Conservation (phyloP, 1,140 invertebrate species). For the Pollicipes pollicipes region DNA sequence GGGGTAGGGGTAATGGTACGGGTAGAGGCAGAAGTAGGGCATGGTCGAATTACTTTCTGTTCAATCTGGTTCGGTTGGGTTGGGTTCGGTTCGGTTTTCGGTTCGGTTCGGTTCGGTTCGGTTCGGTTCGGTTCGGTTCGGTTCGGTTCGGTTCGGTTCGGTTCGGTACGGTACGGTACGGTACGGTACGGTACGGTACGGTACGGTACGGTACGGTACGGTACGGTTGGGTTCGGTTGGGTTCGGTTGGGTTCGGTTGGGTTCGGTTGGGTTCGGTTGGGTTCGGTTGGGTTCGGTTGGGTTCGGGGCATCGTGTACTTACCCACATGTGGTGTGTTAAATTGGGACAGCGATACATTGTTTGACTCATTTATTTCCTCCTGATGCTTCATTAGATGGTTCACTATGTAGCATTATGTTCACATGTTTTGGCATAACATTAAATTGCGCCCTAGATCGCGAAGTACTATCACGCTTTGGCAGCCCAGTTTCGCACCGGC, state of each 20-base stretch:
- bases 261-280: neutral
- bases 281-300: neutral
- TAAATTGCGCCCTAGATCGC: too few species aligned
- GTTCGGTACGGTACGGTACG: constrained; percentile 22
- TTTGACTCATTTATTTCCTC: too few species aligned
- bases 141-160: constrained; percentile 21
- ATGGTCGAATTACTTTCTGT: constrained; percentile 14
- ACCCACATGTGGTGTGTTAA: too few species aligned
- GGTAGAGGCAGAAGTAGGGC: too few species aligned
- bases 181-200: constrained; percentile 21
- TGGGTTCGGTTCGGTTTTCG: constrained; percentile 20
- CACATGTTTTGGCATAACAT: too few species aligned
- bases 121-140: constrained; percentile 21
- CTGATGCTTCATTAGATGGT: too few species aligned
- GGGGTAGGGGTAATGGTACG: too few species aligned
- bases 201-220: constrained; percentile 21
- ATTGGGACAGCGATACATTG: too few species aligned
- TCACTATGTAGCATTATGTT: too few species aligned
- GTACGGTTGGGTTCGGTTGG: constrained; percentile 19
- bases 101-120: constrained; percentile 23
- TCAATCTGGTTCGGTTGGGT: constrained; percentile 21
- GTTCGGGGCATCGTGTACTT: too few species aligned
- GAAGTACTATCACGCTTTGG: too few species aligned
- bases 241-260: constrained; percentile 10
- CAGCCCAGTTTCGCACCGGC: too few species aligned